A percentile compares a stretch with the other conserved stretches of the same genome.
These are phyloP conservation scores for Hesperia comma DNA, from an alignment of 2,888 invertebrate genomes.

Conservation along the genomic window DNA sequence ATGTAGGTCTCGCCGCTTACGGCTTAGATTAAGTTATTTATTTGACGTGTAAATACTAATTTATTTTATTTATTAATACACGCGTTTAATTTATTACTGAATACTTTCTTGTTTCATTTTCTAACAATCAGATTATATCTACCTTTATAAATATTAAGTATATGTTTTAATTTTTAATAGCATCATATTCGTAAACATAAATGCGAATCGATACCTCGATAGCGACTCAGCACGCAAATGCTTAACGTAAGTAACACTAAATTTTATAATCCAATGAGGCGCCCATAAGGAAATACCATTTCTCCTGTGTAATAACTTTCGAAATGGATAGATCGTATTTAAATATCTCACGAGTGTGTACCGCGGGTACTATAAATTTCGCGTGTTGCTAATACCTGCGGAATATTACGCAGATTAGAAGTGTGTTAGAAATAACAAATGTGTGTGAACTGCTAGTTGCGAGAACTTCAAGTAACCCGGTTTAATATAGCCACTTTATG, in stretches of 20 bases:
- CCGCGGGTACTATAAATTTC: conserved; percentile 32
- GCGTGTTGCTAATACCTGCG: conserved; percentile 30
- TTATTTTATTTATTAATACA: conserved; percentile 68
- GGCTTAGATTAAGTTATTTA: conserved; percentile 53
- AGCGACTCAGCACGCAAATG: conserved; percentile 2
- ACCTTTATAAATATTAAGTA: too few species aligned
- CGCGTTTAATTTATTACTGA: conserved; percentile 59
- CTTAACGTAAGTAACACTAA: conserved; percentile 25
- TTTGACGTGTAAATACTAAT: conserved; percentile 60
- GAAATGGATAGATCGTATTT: conserved; percentile 34
- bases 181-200: conserved; percentile 16
- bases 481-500: conserved; percentile 22
- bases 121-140: conserved; percentile 45
- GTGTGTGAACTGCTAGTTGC: conserved; percentile 34
- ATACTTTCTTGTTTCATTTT: conserved; percentile 59
- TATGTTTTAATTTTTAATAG: background rate
- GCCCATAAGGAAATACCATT: conserved; percentile 28
- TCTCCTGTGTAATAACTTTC: conserved; percentile 31
- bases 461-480: conserved; percentile 7
- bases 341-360: conserved; percentile 31
- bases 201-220: conserved; percentile 7
- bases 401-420: conserved; percentile 36
- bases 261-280: conserved; percentile 29
- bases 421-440: conserved; percentile 28
- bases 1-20: conserved; percentile 47